Base-by-base conservation (phyloP, 2,113 vertebrate genomes). In the Morone saxatilis region DNA sequence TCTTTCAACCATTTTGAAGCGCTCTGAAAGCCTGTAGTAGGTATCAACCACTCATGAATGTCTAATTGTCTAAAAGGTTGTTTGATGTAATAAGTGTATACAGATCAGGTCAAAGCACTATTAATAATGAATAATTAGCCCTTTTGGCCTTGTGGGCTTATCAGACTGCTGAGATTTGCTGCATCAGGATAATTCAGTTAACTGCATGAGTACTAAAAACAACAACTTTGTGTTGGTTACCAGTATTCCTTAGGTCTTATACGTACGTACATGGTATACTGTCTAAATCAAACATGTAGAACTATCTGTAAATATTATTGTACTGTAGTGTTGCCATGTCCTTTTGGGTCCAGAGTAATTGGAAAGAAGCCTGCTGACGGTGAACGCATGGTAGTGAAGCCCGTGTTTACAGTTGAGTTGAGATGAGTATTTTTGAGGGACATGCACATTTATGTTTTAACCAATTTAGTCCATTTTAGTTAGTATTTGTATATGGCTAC, bases 61-160 rank as follows among this genome's bases (percentile, higher is more conserved):
- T 25, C 47, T 31, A 36, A 17, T 81, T 59, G 14, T 73, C 43
- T 59, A 6, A 56, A 76, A 40, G 17, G 36, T 74, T 57, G 17
- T 73, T 73, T 65, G 7, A 40, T 41, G 61, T 36, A 31, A 50
- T 40, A 25, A 59, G 36, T 61, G 20, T 70, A 13, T 47, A 53
- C 16, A 19, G 14, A 74, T 10, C 4, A 63, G 12, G 38, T 69
- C 7, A 72, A 76, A 66, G 41, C 22, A 40, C 60, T 45, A 6
- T 67, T 48, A 7, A 7, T 22, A 2, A 22, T 77, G n/a, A 63
- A 59, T 75, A 69, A 87, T 69, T 20, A 20, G 17, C 57, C 62
- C 1, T 38, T 68, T 75, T 74, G 41, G 41, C 41, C 43, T 75
- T 71, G 50, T 60, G 22, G 5, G 11, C 16, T 50, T 56, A 66